A percentile compares a stretch with the other conserved stretches of the same genome.
Evolutionary conservation across 2,888 invertebrate genomes (phyloP).

Genomic region (Apamea sordens): DNA sequence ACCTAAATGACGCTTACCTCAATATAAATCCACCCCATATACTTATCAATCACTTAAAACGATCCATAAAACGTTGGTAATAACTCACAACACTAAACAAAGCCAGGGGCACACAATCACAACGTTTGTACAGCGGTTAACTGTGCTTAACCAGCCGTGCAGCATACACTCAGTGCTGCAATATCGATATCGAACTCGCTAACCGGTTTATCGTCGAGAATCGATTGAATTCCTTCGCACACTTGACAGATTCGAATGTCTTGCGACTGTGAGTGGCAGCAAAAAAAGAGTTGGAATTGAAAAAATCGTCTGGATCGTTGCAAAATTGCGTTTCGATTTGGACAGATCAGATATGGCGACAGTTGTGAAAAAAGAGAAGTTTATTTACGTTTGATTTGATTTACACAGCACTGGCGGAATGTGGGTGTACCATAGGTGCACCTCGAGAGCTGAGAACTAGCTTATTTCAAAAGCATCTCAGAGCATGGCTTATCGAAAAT

Average conservation of each 20-base stretch:
- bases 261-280: constrained; percentile 54
- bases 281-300: constrained; percentile 43
- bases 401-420: background rate
- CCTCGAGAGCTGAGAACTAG: too few relatives aligned
- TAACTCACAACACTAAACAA: constrained; percentile 41
- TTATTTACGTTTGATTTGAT: too few relatives aligned
- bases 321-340: constrained; percentile 44
- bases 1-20: constrained; percentile 23
- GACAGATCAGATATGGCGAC: constrained; percentile 35
- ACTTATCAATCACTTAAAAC: constrained; percentile 47
- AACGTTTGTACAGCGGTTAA: constrained; percentile 52
- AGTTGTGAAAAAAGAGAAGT: constrained; percentile 17
- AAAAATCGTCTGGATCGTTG: constrained; percentile 28
- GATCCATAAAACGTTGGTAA: constrained; percentile 43
- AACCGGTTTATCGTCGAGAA: constrained; percentile 63
- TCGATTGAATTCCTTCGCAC: constrained; percentile 55
- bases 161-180: constrained; percentile 40
- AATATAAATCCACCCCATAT: constrained; percentile 25
- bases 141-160: constrained; percentile 60
- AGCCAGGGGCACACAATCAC: constrained; percentile 43
- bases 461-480: too few relatives aligned
- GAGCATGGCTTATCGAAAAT: too few relatives aligned
- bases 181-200: constrained; percentile 57
- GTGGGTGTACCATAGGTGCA: background rate
- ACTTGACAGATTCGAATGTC: constrained; percentile 55